These are phyloP conservation scores for Sarcophaga carnaria DNA, from an alignment of 2,888 invertebrate species.

Conservation along the genomic window DNA sequence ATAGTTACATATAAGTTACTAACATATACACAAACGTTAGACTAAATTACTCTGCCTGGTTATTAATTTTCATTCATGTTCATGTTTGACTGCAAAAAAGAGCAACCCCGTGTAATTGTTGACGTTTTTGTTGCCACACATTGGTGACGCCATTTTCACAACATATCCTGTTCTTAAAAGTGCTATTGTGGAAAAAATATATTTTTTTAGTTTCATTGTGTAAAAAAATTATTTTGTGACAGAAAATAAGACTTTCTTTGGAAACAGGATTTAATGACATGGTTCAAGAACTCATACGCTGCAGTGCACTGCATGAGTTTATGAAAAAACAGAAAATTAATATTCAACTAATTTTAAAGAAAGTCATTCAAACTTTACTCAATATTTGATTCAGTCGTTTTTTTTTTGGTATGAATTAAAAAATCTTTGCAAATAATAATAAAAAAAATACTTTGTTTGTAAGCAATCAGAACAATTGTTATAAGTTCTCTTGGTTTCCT, in stretches of 20 bases:
- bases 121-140: conserved; percentile 33
- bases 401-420: no score
- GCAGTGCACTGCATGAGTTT: background rate
- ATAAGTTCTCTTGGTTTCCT: no score
- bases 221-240: background rate
- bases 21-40: conserved; percentile 50
- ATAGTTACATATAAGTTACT: no score
- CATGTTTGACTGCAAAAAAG: conserved; percentile 22
- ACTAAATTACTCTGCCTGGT: conserved; percentile 73
- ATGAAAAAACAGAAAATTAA: background rate
- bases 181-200: background rate
- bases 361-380: no score
- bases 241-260: no score
- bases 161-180: conserved; percentile 16
- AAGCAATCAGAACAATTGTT: no score
- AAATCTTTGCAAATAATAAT: no score
- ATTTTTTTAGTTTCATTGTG: background rate
- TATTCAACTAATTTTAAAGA: background rate
- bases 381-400: no score
- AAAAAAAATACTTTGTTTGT: no score
- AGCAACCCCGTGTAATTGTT: conserved; percentile 41
- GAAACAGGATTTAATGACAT: no score
- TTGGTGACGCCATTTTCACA: conserved; percentile 39
- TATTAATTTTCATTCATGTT: conserved; percentile 72
- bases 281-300: no score